Percentiles rank a stretch among this genome's conserved stretches.
Evolutionary conservation across 2,113 vertebrate genomes (phyloP).

Genomic region (Lepisosteus oculatus): DNA sequence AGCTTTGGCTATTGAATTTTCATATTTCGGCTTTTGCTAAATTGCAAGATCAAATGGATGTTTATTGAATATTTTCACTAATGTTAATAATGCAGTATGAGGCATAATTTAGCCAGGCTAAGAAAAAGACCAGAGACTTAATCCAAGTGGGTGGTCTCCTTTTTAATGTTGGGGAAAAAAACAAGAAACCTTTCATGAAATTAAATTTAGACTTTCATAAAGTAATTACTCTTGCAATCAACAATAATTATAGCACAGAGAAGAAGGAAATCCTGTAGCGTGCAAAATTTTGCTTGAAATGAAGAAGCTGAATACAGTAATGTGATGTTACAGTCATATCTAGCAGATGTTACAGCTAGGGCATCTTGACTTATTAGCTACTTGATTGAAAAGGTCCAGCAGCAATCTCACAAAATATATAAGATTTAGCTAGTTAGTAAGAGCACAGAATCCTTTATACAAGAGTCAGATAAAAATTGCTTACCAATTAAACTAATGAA

Average conservation of each 20-base stretch:
- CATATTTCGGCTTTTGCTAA: background rate
- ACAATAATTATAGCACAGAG: conserved; percentile 37
- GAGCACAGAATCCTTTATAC: conserved; percentile 18
- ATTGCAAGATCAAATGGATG: background rate
- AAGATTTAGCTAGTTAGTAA: conserved; percentile 49
- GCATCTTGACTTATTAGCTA: conserved; percentile 48
- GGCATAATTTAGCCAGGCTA: background rate
- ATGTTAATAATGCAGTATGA: background rate
- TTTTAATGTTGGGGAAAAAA: conserved; percentile 17
- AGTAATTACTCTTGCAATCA: conserved; percentile 39
- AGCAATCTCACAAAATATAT: conserved; percentile 48
- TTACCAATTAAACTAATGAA: conserved; percentile 44
- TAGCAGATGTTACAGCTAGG: conserved; percentile 48
- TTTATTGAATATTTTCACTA: background rate
- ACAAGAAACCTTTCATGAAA: conserved; percentile 38
- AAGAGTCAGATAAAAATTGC: conserved; percentile 30
- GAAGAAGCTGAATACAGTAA: conserved; percentile 35
- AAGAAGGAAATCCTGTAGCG: conserved; percentile 22
- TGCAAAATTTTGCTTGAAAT: conserved; percentile 11
- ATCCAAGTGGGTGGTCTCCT: conserved; percentile 42
- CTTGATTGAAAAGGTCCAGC: conserved; percentile 58
- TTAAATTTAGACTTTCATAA: conserved; percentile 31
- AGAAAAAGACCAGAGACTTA: conserved; percentile 22
- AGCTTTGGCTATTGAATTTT: too few relatives aligned
- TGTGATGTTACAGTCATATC: conserved; percentile 30